Evolutionary conservation across 2,888 invertebrate genomes (phyloP).

Genomic region (Linyphia triangularis): DNA sequence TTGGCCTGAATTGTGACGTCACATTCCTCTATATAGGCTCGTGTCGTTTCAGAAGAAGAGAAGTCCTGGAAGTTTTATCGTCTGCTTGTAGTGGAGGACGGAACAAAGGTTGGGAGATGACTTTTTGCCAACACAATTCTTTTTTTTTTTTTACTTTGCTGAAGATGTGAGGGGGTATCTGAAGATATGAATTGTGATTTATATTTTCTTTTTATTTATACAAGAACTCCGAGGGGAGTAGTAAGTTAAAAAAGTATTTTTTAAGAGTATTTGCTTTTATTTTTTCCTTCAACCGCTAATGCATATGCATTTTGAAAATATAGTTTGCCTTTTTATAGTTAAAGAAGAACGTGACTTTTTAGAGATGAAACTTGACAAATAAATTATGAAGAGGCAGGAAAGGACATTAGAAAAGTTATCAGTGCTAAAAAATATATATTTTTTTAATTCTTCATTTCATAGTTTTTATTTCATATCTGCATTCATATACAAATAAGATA

Average conservation of each 20-base stretch:
- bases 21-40: not conserved
- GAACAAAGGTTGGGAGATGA: not conserved
- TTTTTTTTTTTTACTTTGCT: not conserved
- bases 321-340: too few species aligned
- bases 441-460: too few species aligned
- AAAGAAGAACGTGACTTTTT: too few species aligned
- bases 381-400: too few species aligned
- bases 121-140: not conserved
- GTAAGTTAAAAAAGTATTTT: not conserved
- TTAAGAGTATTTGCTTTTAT: not conserved
- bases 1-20: conserved; percentile 39
- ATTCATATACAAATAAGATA: too few species aligned
- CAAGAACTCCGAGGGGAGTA: not conserved
- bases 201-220: not conserved
- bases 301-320: too few species aligned
- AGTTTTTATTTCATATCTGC: too few species aligned
- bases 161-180: too few species aligned
- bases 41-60: not conserved
- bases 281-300: too few species aligned
- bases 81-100: conserved; percentile 1
- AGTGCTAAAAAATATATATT: too few species aligned
- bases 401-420: too few species aligned
- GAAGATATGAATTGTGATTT: not conserved
- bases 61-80: conserved; percentile 30
- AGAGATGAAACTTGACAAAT: too few species aligned